These are phyloP conservation scores for Muscicapa comitata DNA, from an alignment of 2,797 vertebrate genomes.

Conservation along the genomic window DNA sequence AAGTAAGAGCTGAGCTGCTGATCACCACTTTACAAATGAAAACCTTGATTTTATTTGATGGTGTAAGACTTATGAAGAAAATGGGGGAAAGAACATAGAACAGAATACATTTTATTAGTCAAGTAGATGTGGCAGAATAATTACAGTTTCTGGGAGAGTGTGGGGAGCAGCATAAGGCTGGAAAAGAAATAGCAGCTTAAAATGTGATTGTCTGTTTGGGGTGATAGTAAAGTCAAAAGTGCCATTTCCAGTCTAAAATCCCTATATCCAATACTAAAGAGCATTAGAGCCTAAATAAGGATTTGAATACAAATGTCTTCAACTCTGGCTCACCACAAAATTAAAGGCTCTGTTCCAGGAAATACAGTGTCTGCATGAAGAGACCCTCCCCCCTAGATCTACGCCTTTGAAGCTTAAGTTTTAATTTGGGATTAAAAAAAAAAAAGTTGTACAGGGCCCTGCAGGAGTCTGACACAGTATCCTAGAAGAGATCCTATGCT, in stretches of 20 bases:
- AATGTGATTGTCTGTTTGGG: constrained; percentile 49
- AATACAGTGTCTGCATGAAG: background rate
- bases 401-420: constrained; percentile 14
- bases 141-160: background rate
- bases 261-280: constrained; percentile 38
- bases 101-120: constrained; percentile 10
- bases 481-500: background rate
- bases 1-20: background rate
- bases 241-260: constrained; percentile 51
- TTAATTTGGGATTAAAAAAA: constrained; percentile 30
- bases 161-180: background rate
- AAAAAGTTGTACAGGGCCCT: background rate
- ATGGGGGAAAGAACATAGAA: background rate
- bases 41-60: constrained; percentile 23
- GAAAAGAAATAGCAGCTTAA: constrained; percentile 49
- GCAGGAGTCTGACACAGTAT: background rate
- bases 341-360: constrained; percentile 49
- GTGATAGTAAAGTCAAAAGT: constrained; percentile 45
- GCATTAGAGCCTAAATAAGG: constrained; percentile 55
- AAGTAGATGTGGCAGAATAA: constrained; percentile 29
- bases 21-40: background rate
- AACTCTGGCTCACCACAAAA: background rate
- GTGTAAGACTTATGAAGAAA: background rate
- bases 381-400: background rate
- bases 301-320: constrained; percentile 61